These are phyloP conservation scores for Forpus xanthops DNA, from an alignment of 2,797 vertebrate genomes.

Conservation along the genomic window DNA sequence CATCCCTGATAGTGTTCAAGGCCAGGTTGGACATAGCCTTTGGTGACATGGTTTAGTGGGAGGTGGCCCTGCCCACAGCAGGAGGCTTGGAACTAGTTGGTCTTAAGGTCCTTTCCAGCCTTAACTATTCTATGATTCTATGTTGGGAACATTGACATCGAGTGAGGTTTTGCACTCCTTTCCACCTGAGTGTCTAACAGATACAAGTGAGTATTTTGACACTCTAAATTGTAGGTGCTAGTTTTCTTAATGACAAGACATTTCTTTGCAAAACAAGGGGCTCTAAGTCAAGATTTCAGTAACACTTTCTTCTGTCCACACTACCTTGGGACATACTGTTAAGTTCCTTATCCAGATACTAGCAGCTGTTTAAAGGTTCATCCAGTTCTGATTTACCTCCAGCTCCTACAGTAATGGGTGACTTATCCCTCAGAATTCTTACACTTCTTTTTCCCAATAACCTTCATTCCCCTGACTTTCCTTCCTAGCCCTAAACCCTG, in stretches of 20 bases:
- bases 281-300: background rate
- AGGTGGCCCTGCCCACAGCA: too few relatives aligned
- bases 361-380: background rate
- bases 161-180: background rate
- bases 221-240: background rate
- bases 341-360: background rate
- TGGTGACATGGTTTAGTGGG: too few relatives aligned
- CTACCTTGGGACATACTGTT: background rate
- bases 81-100: too few relatives aligned
- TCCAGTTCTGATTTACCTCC: background rate
- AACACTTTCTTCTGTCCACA: background rate
- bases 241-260: background rate
- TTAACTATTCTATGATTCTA: too few relatives aligned
- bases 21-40: too few relatives aligned
- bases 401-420: background rate
- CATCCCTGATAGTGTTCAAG: too few relatives aligned
- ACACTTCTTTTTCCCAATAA: background rate
- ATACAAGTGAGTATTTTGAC: background rate
- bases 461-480: background rate
- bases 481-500: background rate
- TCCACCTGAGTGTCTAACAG: background rate
- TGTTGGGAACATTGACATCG: accelerated
- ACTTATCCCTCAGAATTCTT: background rate
- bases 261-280: background rate
- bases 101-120: too few relatives aligned